Evolutionary conservation across 2,113 vertebrate species (phyloP).

Genomic region (Bubo blakistoni): DNA sequence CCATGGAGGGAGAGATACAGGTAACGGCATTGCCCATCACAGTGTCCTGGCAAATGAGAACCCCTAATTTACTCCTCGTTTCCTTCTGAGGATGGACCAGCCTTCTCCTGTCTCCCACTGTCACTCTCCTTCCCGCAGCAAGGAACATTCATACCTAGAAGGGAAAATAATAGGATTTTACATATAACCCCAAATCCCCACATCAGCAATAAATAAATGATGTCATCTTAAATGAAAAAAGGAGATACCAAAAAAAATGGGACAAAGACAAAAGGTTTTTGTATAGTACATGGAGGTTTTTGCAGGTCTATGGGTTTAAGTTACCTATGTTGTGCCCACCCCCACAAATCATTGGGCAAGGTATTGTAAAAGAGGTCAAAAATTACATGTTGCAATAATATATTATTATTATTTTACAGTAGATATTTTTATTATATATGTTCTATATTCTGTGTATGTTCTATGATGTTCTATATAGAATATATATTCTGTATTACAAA

Average conservation of each 20-base stretch:
- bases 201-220: background rate
- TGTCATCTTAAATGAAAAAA: background rate
- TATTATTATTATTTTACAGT: background rate
- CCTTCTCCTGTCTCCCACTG: background rate
- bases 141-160: background rate
- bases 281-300: background rate
- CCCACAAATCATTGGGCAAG: rapidly evolving
- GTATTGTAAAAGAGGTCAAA: background rate
- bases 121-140: background rate
- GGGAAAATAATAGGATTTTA: background rate
- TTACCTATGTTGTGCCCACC: background rate
- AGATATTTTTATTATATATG: background rate
- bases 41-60: background rate
- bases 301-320: background rate
- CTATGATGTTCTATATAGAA: background rate
- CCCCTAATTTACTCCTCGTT: background rate
- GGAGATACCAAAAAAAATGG: background rate
- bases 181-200: background rate
- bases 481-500: background rate
- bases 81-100: background rate
- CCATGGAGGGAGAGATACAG: rapidly evolving
- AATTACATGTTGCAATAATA: background rate
- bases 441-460: background rate
- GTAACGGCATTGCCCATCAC: background rate
- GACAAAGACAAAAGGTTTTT: background rate